Evolutionary conservation across 1,140 invertebrate genomes (phyloP).

Genomic region (Zaprionus inermis): DNA sequence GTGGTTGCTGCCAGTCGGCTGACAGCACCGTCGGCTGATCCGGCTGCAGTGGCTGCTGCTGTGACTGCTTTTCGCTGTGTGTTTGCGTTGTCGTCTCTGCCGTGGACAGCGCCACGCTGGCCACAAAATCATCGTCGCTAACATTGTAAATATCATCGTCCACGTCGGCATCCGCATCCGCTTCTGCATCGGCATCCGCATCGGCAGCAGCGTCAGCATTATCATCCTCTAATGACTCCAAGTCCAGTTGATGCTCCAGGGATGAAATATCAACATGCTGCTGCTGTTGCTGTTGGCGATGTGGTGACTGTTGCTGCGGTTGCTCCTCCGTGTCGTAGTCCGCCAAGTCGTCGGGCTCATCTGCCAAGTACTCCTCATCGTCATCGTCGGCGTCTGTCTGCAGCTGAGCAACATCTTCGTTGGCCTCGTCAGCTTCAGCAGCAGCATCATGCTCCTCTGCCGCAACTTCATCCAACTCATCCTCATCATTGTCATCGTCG

Average conservation of each 20-base stretch:
- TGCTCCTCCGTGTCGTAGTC: constrained; percentile 60
- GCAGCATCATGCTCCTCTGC: background rate
- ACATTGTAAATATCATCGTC: constrained; percentile 71
- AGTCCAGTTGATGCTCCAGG: constrained; percentile 65
- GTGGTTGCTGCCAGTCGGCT: constrained; percentile 71
- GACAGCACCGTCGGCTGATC: constrained; percentile 24
- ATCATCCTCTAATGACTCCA: constrained; percentile 67
- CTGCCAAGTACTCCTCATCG: constrained; percentile 63
- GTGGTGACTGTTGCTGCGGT: constrained; percentile 22
- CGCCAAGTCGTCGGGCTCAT: constrained; percentile 58
- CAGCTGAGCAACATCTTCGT: constrained; percentile 61
- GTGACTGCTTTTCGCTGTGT: constrained; percentile 21
- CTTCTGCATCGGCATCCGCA: constrained; percentile 51
- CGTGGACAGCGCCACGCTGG: constrained; percentile 63
- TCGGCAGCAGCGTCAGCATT: constrained; percentile 38
- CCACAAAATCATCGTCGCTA: constrained; percentile 77
- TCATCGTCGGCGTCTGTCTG: constrained; percentile 23
- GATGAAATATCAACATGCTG: constrained; percentile 62
- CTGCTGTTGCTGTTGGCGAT: constrained; percentile 5
- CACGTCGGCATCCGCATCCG: constrained; percentile 34
- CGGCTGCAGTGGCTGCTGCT: constrained; percentile 9
- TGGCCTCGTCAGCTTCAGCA: constrained; percentile 51
- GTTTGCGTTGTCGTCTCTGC: constrained; percentile 48
- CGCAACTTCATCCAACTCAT: background rate
- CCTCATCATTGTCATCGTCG: constrained; percentile 23